Evolutionary conservation across 2,113 vertebrate species (phyloP), one percentile per base, ranked within the genome.

Genomic region (Halcyon senegalensis): DNA sequence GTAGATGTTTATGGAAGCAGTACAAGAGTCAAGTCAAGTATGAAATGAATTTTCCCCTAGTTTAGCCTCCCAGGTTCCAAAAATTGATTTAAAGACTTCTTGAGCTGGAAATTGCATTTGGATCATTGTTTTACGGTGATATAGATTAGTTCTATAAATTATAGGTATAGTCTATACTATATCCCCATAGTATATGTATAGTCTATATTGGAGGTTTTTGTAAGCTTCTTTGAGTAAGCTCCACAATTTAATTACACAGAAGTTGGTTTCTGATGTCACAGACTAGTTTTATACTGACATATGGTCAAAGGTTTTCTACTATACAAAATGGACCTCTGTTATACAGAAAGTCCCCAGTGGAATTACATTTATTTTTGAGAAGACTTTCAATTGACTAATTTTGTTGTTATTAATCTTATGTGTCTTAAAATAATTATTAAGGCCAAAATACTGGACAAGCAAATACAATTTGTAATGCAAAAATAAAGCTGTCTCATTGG

Each of bases 121-220:
- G 19, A 35, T 72, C 5, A 30, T 4, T 39, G 4, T 5, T 67
- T 75, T 66, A 30, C 12, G 8, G 7, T 8, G 9, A 17, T 37
- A 43, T 5, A 25, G 51, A 53, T 13, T 27, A 53, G 27, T 27
- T 14, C 51, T 53, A 53, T 53, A 53, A 28, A 53, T 28, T 53
- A 28, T 28, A 53, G 51, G 27, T 50, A 23, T 50, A 50, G 48
- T 50, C 48, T 50, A 50, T 50, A 53, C 27, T 16, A 28, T 53
- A 53, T 8, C 51, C 27, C 51, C 51, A 53, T 53, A 28, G 25
- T 28, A 28, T 53, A 53, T 27, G 51, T 53, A 27, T 4, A 50
- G 24, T 7, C 11, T n/a, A 16, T 39, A 16, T 8, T 27, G 11
- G 5, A 0, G 2, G 2, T 43, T 5, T 30, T 53, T 23, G 3